Percentiles rank a stretch among this genome's conserved stretches.
Evolutionary conservation across 2,888 invertebrate genomes (phyloP).

Genomic region (Cerastis rubricosa): DNA sequence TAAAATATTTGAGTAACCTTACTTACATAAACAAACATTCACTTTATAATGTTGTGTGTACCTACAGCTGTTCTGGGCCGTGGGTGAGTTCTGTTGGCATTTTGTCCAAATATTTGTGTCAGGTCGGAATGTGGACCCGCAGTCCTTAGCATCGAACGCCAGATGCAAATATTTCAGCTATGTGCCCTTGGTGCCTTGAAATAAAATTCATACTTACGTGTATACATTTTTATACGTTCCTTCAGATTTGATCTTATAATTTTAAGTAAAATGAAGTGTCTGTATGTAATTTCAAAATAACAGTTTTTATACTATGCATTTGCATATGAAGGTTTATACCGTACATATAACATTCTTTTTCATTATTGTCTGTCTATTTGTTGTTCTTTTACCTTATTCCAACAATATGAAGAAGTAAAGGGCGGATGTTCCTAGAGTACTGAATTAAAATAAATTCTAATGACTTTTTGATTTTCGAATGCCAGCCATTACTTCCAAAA

Average conservation of each 20-base stretch:
- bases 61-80: no score
- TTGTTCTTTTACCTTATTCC: not conserved
- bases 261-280: no score
- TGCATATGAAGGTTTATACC: no score
- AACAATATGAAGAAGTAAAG: not conserved
- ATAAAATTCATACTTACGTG: slow-evolving; percentile 8
- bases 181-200: slow-evolving; percentile 23
- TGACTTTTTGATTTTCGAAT: not conserved
- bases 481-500: not conserved
- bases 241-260: not conserved
- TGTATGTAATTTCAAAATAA: no score
- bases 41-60: not conserved
- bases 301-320: no score
- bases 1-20: slow-evolving; percentile 2
- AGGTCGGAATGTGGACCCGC: slow-evolving; percentile 23
- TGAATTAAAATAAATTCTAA: not conserved
- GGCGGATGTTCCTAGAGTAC: not conserved
- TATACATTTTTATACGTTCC: not conserved
- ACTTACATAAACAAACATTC: not conserved
- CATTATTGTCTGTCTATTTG: no score
- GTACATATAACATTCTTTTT: no score
- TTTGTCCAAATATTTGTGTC: slow-evolving; percentile 43
- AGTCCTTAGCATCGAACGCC: slow-evolving; percentile 27
- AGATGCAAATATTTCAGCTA: slow-evolving; percentile 32
- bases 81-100: slow-evolving; percentile 8